A percentile compares a stretch with the other conserved stretches of the same genome.
phyloP scores from a whole-genome alignment of 2,888 invertebrate species.

The Agonopterix alstromeriana region DNA sequence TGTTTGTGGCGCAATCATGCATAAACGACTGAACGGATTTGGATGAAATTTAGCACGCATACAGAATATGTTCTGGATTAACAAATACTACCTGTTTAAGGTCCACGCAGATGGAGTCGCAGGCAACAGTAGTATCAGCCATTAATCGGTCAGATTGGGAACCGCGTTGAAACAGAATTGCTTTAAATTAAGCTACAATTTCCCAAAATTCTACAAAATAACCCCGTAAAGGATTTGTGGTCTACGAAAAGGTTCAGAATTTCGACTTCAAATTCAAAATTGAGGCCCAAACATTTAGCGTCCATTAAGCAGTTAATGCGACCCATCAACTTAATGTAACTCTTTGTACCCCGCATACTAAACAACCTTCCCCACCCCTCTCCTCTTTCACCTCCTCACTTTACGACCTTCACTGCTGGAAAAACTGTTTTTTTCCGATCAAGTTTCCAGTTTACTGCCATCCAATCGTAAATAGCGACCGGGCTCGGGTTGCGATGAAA shows the following conservation, averaged over 20 bases:
- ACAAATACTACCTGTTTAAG: too few species aligned
- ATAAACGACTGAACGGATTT: too few species aligned
- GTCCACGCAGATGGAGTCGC: too few species aligned
- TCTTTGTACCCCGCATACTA: slow-evolving; percentile 6
- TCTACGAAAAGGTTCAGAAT: not conserved
- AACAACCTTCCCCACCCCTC: not conserved
- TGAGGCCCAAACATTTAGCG: not conserved
- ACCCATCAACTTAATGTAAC: slow-evolving; percentile 2
- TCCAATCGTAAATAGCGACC: slow-evolving; percentile 3
- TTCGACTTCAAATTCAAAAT: not conserved
- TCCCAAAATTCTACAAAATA: too few species aligned
- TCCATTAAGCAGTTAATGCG: slow-evolving; percentile 1
- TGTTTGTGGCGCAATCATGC: too few species aligned
- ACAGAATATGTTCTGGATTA: too few species aligned
- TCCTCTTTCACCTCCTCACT: not conserved
- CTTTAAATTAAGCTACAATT: too few species aligned
- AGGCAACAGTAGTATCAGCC: too few species aligned
- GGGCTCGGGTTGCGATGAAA: not conserved
- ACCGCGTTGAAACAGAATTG: too few species aligned
- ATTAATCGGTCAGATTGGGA: too few species aligned
- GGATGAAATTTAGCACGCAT: too few species aligned
- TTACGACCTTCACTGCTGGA: not conserved
- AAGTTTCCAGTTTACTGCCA: slow-evolving; percentile 4
- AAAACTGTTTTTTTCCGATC: slow-evolving; percentile 5
- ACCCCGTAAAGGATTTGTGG: too few species aligned